A percentile compares a stretch with the other conserved stretches of the same genome.
phyloP scores from a whole-genome alignment of 2,888 invertebrate species.

The Acanthosepion esculentum region DNA sequence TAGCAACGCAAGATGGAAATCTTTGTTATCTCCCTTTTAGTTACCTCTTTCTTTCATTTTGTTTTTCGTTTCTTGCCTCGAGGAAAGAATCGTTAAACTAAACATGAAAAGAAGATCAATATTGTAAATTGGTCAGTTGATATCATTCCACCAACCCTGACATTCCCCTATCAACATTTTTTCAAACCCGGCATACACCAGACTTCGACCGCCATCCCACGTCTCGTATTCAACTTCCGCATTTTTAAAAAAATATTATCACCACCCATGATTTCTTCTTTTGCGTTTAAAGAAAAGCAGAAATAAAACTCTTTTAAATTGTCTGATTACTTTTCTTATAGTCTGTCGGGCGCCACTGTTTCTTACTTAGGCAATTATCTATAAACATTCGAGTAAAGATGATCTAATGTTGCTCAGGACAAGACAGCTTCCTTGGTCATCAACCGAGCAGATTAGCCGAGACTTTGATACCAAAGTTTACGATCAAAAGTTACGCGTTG shows the following conservation, averaged over 20 bases:
- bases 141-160: not conserved
- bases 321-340: not conserved
- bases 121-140: not conserved
- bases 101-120: slow-evolving; percentile 6
- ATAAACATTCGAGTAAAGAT: not conserved
- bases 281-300: not conserved
- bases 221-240: not conserved
- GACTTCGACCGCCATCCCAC: not conserved
- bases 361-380: not conserved
- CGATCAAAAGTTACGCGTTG: too few species aligned
- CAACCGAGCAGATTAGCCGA: not conserved
- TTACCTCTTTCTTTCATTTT: not conserved
- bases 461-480: too few species aligned
- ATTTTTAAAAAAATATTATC: not conserved
- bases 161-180: not conserved
- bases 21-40: not conserved
- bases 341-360: not conserved
- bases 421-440: not conserved
- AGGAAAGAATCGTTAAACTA: not conserved
- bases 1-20: too few species aligned
- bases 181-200: not conserved
- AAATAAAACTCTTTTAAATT: not conserved
- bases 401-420: not conserved
- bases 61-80: not conserved
- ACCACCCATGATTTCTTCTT: not conserved